These are phyloP conservation scores for Leptopilina boulardi DNA, from an alignment of 1,140 invertebrate species.

Conservation along the genomic window DNA sequence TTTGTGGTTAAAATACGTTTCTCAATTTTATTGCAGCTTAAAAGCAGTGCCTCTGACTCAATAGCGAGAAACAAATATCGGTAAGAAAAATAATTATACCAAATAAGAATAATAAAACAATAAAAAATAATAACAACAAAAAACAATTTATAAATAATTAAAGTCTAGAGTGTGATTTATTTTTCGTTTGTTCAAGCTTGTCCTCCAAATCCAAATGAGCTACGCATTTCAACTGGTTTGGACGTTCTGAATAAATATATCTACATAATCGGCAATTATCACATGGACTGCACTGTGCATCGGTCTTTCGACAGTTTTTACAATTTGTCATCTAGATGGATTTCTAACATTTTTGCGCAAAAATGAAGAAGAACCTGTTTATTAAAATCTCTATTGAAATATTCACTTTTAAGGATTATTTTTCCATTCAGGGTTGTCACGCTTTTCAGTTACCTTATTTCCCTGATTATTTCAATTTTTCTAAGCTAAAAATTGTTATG, in stretches of 20 bases:
- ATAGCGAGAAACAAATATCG: slow-evolving; percentile 81
- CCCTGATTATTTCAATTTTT: no score
- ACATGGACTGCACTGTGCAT: slow-evolving; percentile 47
- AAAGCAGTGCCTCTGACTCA: slow-evolving; percentile 83
- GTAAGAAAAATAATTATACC: no score
- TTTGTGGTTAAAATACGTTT: slow-evolving; percentile 79
- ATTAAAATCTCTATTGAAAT: slow-evolving; percentile 38
- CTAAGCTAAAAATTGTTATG: no score
- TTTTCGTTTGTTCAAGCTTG: slow-evolving; percentile 44
- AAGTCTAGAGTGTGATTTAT: no score
- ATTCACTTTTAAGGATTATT: neutral
- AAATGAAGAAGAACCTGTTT: slow-evolving; percentile 50
- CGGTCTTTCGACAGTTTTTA: slow-evolving; percentile 47
- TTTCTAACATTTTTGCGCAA: slow-evolving; percentile 48
- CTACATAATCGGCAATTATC: slow-evolving; percentile 49
- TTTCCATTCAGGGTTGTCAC: no score
- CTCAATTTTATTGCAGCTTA: slow-evolving; percentile 83
- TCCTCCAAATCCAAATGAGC: slow-evolving; percentile 44
- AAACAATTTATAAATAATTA: no score
- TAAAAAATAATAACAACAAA: no score
- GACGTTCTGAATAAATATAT: slow-evolving; percentile 50
- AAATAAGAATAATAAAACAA: no score
- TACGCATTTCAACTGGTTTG: slow-evolving; percentile 49
- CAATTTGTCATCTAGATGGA: slow-evolving; percentile 49
- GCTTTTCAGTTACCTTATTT: no score